Evolutionary conservation across 2,113 vertebrate species (phyloP).

Genomic region (Festucalex cinctus): DNA sequence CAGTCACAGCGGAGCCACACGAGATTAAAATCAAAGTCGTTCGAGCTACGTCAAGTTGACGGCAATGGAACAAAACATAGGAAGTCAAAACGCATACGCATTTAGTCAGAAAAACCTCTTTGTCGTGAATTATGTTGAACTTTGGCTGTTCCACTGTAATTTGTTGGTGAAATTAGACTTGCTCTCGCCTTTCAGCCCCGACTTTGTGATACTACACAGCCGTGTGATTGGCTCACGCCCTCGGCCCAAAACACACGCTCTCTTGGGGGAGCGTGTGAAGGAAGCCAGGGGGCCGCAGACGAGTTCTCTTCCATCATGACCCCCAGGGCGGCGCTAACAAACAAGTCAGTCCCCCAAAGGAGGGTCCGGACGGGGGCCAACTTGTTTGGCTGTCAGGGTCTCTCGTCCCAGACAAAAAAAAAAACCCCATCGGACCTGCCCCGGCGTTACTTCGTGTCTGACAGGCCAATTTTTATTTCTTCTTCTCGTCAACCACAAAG

Average conservation of each 20-base stretch:
- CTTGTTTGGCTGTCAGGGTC: conserved; percentile 29
- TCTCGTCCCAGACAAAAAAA: conserved; percentile 30
- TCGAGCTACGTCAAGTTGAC: no score
- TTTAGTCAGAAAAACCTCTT: not conserved
- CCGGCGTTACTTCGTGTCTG: not conserved
- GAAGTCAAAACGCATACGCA: no score
- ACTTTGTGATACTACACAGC: conserved; percentile 7
- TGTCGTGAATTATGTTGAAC: not conserved
- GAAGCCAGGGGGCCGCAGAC: conserved; percentile 32
- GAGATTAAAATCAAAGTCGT: no score
- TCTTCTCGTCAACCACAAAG: not conserved
- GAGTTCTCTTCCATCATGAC: conserved; percentile 49
- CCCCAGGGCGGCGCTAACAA: conserved; percentile 53
- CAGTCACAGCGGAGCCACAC: no score
- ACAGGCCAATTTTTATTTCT: conserved; percentile 2
- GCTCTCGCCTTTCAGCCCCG: not conserved
- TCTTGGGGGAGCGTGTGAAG: conserved; percentile 47
- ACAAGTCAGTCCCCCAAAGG: conserved; percentile 47
- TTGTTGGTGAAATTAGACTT: conserved; percentile 36
- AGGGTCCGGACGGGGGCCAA: conserved; percentile 27
- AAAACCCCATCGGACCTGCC: not conserved
- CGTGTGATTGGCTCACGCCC: conserved; percentile 51
- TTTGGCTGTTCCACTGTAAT: not conserved
- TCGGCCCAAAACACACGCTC: conserved; percentile 24
- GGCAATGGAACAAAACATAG: no score